Evolutionary conservation across 1,140 invertebrate species (phyloP), one percentile per base, ranked within the genome.

Genomic region (Cheumatopsyche charites): DNA sequence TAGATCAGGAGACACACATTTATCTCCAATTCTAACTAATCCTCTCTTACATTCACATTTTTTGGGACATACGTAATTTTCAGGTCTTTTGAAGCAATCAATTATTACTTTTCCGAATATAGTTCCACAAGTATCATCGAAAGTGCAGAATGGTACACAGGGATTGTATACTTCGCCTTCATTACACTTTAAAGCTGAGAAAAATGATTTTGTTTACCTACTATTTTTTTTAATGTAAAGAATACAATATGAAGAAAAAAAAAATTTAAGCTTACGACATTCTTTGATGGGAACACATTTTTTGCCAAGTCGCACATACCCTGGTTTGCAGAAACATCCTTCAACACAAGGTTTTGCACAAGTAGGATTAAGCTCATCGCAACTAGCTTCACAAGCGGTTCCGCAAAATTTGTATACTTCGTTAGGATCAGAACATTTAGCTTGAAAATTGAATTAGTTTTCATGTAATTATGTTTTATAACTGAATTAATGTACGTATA

Each of bases 321-420:
- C 71, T 19, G 69, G 52, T 41, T 68, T 73, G 29, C 65, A 73
- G 58, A 73, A 73, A 19, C 71, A 73, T 12, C 71, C 71, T 47
- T 47, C 21, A 5, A 5, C 23, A 36, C 71, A 73, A 45, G 36
- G 29, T 47, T 62, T 68, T 19, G 49, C 3, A 43, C 71, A 73
- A 25, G 17, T 7, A 2, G 66, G 52, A 11, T 67, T 58, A 12
- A 13, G 3, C 15, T 73, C 45, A 6, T 55, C 45, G 42, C 71
- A 73, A 2, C 52, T 73, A 5, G 55, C 3, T 47, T 61, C 9
- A 55, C 71, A 73, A 7, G 9, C 19, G 4, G 65, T 43, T 5
- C 66, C 66, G 26, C 71, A 67, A 7, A 36, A 12, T 43, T 49
- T 29, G 19, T 73, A 73, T 26, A 61, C 71, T 47, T 73, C 71